These are phyloP conservation scores for Druceiella hillmani DNA, from an alignment of 2,888 invertebrate genomes.

Conservation along the genomic window DNA sequence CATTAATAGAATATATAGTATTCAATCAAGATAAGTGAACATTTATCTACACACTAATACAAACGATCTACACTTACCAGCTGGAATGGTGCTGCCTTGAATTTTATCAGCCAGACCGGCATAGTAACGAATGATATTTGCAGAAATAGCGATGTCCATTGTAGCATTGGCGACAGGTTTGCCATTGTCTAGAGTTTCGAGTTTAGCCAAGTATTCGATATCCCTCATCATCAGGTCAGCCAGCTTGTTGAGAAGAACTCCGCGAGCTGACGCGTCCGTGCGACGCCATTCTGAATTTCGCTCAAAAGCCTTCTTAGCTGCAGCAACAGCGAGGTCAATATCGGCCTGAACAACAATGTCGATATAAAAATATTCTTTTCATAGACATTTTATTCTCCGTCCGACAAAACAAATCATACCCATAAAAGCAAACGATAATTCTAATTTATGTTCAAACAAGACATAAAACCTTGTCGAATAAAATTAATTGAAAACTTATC, in stretches of 20 bases:
- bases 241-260: slow-evolving; percentile 62
- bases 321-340: slow-evolving; percentile 73
- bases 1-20: no score
- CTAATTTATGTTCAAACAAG: no score
- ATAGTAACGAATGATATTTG: slow-evolving; percentile 71
- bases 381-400: no score
- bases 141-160: slow-evolving; percentile 61
- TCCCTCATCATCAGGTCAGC: slow-evolving; percentile 77
- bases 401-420: no score
- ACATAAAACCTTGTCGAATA: no score
- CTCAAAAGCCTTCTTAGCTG: slow-evolving; percentile 72
- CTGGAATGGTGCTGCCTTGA: slow-evolving; percentile 70
- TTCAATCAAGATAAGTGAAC: no score
- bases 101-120: slow-evolving; percentile 93
- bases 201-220: slow-evolving; percentile 65
- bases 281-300: slow-evolving; percentile 70
- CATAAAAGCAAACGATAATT: no score
- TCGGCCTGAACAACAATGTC: slow-evolving; percentile 56
- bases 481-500: no score
- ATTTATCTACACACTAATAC: slow-evolving; percentile 16
- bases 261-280: slow-evolving; percentile 77
- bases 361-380: no score
- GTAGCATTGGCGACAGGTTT: slow-evolving; percentile 74
- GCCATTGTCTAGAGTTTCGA: slow-evolving; percentile 94
- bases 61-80: slow-evolving; percentile 33